Evolutionary conservation across 2,797 vertebrate genomes (phyloP).

Genomic region (Sphaeramia orbicularis): DNA sequence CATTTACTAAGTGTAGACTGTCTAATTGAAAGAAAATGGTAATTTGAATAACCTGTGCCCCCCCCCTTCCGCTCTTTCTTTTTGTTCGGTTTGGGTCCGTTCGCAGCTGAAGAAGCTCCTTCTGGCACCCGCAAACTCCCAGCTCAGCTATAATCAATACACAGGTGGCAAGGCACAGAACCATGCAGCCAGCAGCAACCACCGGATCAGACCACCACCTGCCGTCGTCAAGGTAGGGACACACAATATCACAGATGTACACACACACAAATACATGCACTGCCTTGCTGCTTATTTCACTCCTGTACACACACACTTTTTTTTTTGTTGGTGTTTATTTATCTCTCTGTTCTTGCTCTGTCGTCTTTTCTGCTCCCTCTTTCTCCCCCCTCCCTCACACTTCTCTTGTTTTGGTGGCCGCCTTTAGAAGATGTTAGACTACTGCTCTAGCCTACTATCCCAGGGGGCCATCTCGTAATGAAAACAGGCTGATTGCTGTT

Average conservation of each 20-base stretch:
- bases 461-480: conserved; percentile 76
- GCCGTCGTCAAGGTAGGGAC: conserved; percentile 95
- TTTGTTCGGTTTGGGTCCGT: conserved; percentile 73
- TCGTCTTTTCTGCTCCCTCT: conserved; percentile 46
- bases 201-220: conserved; percentile 97
- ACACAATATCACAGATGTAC: conserved; percentile 53
- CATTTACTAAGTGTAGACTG: conserved; percentile 46
- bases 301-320: conserved; percentile 32
- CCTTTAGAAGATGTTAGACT: conserved; percentile 77
- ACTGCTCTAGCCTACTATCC: conserved; percentile 69
- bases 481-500: conserved; percentile 85
- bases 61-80: conserved; percentile 26
- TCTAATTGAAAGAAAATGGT: conserved; percentile 62
- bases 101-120: conserved; percentile 98
- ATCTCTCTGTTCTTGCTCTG: conserved; percentile 42
- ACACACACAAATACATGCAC: conserved; percentile 18
- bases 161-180: conserved; percentile 96
- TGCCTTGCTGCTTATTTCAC: conserved; percentile 46
- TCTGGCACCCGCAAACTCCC: conserved; percentile 98
- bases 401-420: conserved; percentile 69
- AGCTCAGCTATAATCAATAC: conserved; percentile 99
- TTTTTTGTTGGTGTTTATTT: conserved; percentile 62
- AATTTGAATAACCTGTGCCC: conserved; percentile 60
- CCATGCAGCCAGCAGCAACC: conserved; percentile 95
- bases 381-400: conserved; percentile 36